Base-by-base conservation (phyloP, 2,797 vertebrate genomes). In the Tenualosa ilisha region DNA sequence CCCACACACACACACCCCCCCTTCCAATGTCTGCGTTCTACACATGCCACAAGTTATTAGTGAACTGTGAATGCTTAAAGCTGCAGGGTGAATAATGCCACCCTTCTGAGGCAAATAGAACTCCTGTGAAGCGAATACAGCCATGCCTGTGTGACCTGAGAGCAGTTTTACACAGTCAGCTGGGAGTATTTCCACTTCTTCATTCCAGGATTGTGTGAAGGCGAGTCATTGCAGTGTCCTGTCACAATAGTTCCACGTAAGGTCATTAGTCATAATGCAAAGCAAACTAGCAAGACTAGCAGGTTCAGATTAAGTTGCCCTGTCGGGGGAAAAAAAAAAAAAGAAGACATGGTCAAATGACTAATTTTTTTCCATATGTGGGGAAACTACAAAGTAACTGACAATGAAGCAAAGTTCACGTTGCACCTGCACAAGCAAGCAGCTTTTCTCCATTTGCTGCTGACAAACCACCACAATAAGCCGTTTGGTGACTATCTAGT, bases 401-500 rank as follows among this genome's bases (percentile, higher is more conserved):
- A 79, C 6, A 79, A 61, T 8, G 8, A 79, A 20, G 37, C 20
- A 46, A 20, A 79, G 46, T 6, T 43, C 37, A 22, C 72, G 2
- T 1, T 31, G 43, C 72, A 82, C 24, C 65, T 37, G 26, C 40
- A 31, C 0, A 0, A 54, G 85, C 84, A 86, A 54, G 51, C 5
- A 15, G 43, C 49, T 65, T 40, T 83, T 46, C 81, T 84, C 84
- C 84, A 86, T 51, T 84, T 61, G 53, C 59, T 81, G 84, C 84
- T 89, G 86, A 90, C 83, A 86, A 89, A 90, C 90, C 83, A 40
- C 17, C 89, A 88, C 87, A 26, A 91, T 89, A 93, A 94, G 94
- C 93, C 92, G 92, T 53, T 92, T 90, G 94, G 92, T 93, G 90
- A 91, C 84, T 54, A 82, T 86, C 50, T 40, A 22, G 37, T 85